These are phyloP conservation scores for Paramisgurnus dabryanus DNA, from an alignment of 2,113 vertebrate genomes.

Conservation along the genomic window DNA sequence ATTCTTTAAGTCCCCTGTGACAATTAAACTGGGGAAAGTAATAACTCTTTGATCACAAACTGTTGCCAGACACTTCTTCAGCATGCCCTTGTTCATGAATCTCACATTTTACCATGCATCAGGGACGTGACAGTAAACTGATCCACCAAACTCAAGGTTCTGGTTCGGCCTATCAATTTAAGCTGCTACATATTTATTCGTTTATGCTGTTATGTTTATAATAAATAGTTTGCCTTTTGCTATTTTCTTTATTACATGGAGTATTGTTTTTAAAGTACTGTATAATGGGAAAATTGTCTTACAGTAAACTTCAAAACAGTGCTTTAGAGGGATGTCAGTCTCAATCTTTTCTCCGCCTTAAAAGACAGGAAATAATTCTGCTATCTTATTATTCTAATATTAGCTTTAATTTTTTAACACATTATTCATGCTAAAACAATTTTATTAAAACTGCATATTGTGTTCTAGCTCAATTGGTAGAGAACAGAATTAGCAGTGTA, in stretches of 20 bases:
- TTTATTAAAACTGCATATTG: too few relatives aligned
- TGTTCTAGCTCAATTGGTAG: too few relatives aligned
- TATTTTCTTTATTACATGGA: neutral
- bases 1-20: constrained; percentile 28
- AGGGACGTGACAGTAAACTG: constrained; percentile 40
- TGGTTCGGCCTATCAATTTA: constrained; percentile 26
- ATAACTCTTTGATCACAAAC: constrained; percentile 31
- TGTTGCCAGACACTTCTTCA: constrained; percentile 36
- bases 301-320: neutral
- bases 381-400: too few relatives aligned
- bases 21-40: constrained; percentile 27
- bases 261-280: neutral
- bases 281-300: neutral
- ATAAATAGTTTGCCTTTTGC: neutral
- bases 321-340: neutral
- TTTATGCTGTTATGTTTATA: neutral
- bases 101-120: constrained; percentile 33
- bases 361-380: too few relatives aligned
- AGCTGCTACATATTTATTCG: neutral
- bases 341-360: too few relatives aligned
- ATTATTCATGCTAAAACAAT: too few relatives aligned
- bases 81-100: constrained; percentile 35
- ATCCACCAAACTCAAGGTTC: constrained; percentile 39
- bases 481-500: too few relatives aligned
- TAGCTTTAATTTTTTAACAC: too few relatives aligned